phyloP scores from a whole-genome alignment of 2,797 vertebrate species.

The Podarcis lilfordi region DNA sequence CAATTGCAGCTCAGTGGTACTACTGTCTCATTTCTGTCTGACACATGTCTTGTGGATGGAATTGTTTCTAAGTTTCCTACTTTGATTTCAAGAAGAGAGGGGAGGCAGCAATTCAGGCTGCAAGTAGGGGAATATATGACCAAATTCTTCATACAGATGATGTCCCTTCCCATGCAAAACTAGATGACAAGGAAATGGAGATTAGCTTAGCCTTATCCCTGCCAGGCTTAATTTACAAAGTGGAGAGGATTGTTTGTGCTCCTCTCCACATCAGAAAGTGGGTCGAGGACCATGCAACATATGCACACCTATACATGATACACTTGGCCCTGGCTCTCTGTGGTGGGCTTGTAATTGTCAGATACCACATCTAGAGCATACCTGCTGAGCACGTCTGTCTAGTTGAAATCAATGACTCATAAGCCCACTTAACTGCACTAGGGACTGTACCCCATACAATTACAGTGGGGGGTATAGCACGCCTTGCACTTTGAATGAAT shows the following conservation, averaged over 20 bases:
- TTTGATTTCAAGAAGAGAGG: neutral
- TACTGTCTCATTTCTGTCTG: neutral
- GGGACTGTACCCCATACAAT: neutral
- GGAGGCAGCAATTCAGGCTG: neutral
- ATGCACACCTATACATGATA: neutral
- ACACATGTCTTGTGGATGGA: too few species aligned
- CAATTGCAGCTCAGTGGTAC: too few species aligned
- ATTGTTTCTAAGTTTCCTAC: neutral
- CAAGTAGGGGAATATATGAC: neutral
- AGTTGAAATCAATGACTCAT: neutral
- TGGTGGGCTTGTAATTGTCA: neutral
- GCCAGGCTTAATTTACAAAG: too few species aligned
- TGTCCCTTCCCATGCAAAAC: neutral
- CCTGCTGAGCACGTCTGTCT: neutral
- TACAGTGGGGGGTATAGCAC: neutral
- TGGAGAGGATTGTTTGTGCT: neutral
- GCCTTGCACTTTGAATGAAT: neutral
- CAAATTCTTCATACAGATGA: neutral
- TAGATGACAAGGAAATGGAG: neutral
- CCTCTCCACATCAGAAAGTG: too few species aligned
- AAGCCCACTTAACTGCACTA: neutral
- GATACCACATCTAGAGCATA: neutral
- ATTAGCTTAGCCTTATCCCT: neutral
- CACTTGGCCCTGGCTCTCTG: neutral
- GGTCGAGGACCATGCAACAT: neutral